A percentile compares a stretch with the other conserved stretches of the same genome.
These are phyloP conservation scores for Limosa lapponica DNA, from an alignment of 2,797 vertebrate species.

Conservation along the genomic window DNA sequence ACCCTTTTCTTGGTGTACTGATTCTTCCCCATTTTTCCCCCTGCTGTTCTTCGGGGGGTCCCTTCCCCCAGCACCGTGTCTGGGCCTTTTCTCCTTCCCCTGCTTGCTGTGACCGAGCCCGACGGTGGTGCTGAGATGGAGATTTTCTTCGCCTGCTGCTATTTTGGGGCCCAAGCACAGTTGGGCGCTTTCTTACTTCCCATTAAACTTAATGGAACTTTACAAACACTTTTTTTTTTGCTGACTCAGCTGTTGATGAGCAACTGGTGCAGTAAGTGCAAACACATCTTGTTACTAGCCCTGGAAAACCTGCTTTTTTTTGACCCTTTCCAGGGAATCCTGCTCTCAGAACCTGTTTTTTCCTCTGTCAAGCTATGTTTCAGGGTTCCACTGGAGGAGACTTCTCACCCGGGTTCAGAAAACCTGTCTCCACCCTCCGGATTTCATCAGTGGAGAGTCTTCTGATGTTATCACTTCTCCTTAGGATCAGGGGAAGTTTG, in stretches of 20 bases:
- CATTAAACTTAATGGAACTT: conserved; percentile 29
- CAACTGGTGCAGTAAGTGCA: background rate
- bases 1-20: background rate
- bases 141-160: conserved; percentile 30
- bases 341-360: background rate
- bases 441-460: background rate
- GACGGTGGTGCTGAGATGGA: background rate
- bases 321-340: background rate
- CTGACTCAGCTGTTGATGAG: conserved; percentile 34
- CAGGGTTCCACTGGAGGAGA: background rate
- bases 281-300: background rate
- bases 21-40: background rate
- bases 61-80: background rate
- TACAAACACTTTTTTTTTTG: background rate
- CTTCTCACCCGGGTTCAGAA: background rate
- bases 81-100: background rate
- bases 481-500: background rate
- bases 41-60: background rate
- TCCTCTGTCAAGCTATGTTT: background rate
- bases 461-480: background rate
- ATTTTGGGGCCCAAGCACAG: conserved; percentile 21
- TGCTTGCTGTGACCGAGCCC: background rate
- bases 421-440: background rate
- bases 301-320: background rate
- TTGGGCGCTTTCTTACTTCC: conserved; percentile 24